Evolutionary conservation across 2,888 invertebrate species (phyloP).

Genomic region (Epicampocera succincta): DNA sequence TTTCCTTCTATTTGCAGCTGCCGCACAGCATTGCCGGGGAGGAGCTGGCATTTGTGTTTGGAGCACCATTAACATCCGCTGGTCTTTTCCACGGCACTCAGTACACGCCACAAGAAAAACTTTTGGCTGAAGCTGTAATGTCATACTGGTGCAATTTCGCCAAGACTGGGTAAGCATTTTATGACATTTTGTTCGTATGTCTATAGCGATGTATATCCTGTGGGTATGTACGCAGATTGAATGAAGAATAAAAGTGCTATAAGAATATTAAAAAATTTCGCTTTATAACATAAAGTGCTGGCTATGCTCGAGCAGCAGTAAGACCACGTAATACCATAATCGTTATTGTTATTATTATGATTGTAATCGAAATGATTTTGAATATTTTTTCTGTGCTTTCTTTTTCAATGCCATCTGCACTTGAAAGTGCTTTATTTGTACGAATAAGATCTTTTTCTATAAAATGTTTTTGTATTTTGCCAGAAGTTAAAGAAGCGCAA

Average conservation of each 20-base stretch:
- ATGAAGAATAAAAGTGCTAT: slow-evolving; percentile 13
- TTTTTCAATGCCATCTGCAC: slow-evolving; percentile 18
- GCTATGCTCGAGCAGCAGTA: slow-evolving; percentile 22
- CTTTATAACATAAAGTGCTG: slow-evolving; percentile 5
- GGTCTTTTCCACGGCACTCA: slow-evolving; percentile 87
- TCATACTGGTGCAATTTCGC: slow-evolving; percentile 95
- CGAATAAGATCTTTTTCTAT: slow-evolving; percentile 1
- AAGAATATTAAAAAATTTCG: slow-evolving; percentile 5
- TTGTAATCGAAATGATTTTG: slow-evolving; percentile 47
- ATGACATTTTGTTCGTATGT: slow-evolving; percentile 1
- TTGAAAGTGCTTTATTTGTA: slow-evolving; percentile 37
- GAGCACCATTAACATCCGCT: slow-evolving; percentile 89
- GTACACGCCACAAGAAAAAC: slow-evolving; percentile 89
- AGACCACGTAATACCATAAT: slow-evolving; percentile 50
- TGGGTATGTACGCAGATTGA: too few species aligned
- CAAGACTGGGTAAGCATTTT: slow-evolving; percentile 89
- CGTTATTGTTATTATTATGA: slow-evolving; percentile 57
- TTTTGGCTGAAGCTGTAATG: slow-evolving; percentile 93
- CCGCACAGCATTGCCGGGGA: slow-evolving; percentile 91
- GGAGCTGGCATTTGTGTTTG: slow-evolving; percentile 93
- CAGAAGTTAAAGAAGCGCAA: slow-evolving; percentile 17
- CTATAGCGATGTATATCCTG: background rate
- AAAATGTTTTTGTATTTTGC: background rate
- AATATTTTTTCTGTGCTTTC: slow-evolving; percentile 21
- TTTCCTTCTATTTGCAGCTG: slow-evolving; percentile 82